Evolutionary conservation across 2,113 vertebrate genomes (phyloP), one percentile per base, ranked within the genome.

Genomic region (Cygnus atratus): DNA sequence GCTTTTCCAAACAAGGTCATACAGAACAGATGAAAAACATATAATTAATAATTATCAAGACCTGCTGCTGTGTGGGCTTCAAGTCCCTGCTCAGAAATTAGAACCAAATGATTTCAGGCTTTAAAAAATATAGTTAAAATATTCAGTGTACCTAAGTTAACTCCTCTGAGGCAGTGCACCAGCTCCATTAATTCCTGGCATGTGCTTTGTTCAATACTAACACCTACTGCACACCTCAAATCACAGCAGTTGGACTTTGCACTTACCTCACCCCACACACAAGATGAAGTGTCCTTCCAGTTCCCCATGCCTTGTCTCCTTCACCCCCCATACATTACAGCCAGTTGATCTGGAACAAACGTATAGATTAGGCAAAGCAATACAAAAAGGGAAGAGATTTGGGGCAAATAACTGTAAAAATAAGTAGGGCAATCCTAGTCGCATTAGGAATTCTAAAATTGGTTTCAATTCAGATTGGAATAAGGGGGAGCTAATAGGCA

Each of bases 21-120:
- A 80, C 46, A 87, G 90, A 96, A 94, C 83, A 92, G 88, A 93
- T 50, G 72, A 70, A 95, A 96, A 96, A 74, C 94, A 92, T 91
- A 93, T 93, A 93, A 96, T 96, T 96, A 96, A 94, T 96, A 93
- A 94, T 96, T 86, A 96, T 90, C 79, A 90, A 93, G 92, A 92
- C 88, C 83, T 93, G 81, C 93, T 95, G 88, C 78, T 95, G 76
- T 71, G 92, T 92, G 93, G 90, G 85, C 88, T 90, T 66, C 85
- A 93, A 94, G 76, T 95, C 93, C 88, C 90, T 72, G 92, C 80
- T 96, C 90, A 84, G 90, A 96, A 95, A 96, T 94, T 90, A 96
- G 90, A 95, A 86, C 13, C 65, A 93, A 96, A 95, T 94, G 16
- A 90, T 96, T 74, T 67, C 87, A 90, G 68, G 46, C 94, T 94